Evolutionary conservation across 2,113 vertebrate genomes (phyloP).

Genomic region (Lasiurus cinereus): DNA sequence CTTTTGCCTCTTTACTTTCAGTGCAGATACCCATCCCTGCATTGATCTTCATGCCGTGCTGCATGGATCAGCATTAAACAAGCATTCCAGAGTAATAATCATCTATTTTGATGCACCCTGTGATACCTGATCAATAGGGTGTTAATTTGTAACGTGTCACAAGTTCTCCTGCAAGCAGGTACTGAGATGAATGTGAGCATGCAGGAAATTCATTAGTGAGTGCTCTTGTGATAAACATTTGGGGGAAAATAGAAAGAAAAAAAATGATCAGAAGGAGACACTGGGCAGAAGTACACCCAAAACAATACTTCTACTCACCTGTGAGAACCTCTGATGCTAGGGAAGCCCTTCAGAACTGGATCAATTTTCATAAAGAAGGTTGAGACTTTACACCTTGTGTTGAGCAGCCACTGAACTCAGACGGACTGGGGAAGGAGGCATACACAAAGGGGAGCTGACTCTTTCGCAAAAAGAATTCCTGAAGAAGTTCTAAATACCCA

Average conservation of each 20-base stretch:
- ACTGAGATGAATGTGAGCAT: neutral
- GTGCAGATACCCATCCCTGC: neutral
- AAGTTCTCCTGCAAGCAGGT: neutral
- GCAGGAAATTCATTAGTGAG: neutral
- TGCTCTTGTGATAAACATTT: neutral
- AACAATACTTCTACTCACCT: neutral
- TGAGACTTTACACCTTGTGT: neutral
- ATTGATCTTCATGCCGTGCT: neutral
- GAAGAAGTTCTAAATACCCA: neutral
- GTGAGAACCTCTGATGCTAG: neutral
- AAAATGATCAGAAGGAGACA: neutral
- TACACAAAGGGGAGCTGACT: neutral
- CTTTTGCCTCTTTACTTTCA: neutral
- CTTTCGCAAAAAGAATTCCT: neutral
- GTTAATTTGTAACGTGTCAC: neutral
- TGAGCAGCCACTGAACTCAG: neutral
- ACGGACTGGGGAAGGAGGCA: neutral
- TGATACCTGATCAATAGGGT: neutral
- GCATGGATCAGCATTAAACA: neutral
- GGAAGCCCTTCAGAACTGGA: neutral
- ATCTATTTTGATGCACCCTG: neutral
- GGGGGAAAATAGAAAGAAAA: neutral
- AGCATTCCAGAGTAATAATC: neutral
- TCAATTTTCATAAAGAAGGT: neutral
- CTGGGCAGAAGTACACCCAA: neutral